phyloP scores from a whole-genome alignment of 2,888 invertebrate genomes.

The Phortica magna region DNA sequence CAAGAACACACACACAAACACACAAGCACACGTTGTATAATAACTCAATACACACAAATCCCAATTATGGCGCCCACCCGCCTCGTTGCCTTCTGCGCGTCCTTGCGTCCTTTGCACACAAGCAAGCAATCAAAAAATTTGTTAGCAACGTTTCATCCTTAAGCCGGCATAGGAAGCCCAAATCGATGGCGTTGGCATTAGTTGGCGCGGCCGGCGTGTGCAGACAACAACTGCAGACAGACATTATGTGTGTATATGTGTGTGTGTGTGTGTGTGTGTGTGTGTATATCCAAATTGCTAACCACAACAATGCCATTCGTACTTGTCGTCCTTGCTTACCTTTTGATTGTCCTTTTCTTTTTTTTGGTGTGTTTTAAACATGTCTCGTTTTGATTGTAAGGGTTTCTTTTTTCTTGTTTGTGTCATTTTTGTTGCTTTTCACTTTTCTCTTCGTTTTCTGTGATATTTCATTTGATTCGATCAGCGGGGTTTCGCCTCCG shows the following conservation, averaged over 20 bases:
- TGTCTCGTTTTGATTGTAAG: conserved; percentile 15
- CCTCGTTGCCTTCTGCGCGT: conserved; percentile 52
- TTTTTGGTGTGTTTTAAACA: conserved; percentile 21
- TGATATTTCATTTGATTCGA: conserved; percentile 73
- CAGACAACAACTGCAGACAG: conserved; percentile 1
- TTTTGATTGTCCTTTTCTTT: conserved; percentile 67
- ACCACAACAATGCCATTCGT: conserved; percentile 35
- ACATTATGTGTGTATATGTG: too few relatives aligned
- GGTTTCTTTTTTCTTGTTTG: background rate
- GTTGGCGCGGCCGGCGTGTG: background rate
- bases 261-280: too few relatives aligned
- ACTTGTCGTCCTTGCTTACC: conserved; percentile 57
- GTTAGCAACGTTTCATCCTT: conserved; percentile 32
- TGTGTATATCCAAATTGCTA: conserved; percentile 29
- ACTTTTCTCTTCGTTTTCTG: conserved; percentile 44
- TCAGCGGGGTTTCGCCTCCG: conserved; percentile 76
- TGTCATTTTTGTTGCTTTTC: conserved; percentile 51
- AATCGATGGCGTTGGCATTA: background rate
- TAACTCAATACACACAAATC: conserved; percentile 70
- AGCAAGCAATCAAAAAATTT: conserved; percentile 36
- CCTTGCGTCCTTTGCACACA: conserved; percentile 17
- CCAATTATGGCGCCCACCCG: conserved; percentile 72
- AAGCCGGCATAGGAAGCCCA: conserved; percentile 15
- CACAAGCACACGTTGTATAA: conserved; percentile 58
- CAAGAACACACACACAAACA: background rate